These are phyloP conservation scores for Amphibalanus amphitrite DNA, from an alignment of 1,140 invertebrate species.

Conservation along the genomic window DNA sequence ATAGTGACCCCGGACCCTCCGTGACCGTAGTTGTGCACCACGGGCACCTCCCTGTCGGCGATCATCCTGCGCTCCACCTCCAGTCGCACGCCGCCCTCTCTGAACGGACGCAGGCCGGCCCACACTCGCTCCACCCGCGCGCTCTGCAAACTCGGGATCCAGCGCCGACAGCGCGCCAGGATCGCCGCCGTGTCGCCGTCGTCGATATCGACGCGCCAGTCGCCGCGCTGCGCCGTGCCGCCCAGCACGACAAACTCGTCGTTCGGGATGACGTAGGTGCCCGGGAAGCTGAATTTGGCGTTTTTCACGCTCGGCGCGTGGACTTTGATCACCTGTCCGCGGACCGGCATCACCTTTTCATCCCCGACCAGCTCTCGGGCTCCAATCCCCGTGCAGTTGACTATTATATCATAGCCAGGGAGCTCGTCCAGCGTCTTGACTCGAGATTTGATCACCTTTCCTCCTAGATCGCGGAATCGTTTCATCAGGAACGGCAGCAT, in stretches of 20 bases:
- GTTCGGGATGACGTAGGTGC: constrained; percentile 9
- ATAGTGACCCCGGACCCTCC: constrained; percentile 32
- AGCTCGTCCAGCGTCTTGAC: constrained; percentile 9
- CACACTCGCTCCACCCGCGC: neutral
- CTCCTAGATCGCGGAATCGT: constrained; percentile 10
- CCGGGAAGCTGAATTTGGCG: neutral
- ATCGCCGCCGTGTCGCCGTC: constrained; percentile 23
- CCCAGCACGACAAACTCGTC: constrained; percentile 24
- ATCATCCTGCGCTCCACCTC: constrained; percentile 3
- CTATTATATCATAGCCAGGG: constrained; percentile 17
- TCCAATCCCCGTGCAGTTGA: constrained; percentile 22
- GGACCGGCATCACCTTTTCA: constrained; percentile 15
- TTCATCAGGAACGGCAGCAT: constrained; percentile 17
- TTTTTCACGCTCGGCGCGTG: neutral
- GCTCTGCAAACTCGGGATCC: constrained; percentile 20
- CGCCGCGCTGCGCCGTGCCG: constrained; percentile 22
- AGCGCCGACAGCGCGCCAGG: constrained; percentile 20
- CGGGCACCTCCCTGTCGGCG: constrained; percentile 4
- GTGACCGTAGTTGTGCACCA: constrained; percentile 35
- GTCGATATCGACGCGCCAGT: constrained; percentile 23
- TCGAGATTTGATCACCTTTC: neutral
- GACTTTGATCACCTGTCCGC: constrained; percentile 22
- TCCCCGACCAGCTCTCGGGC: constrained; percentile 18
- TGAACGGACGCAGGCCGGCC: constrained; percentile 6
- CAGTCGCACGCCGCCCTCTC: constrained; percentile 9